Evolutionary conservation across 2,113 vertebrate genomes (phyloP), one percentile per base, ranked within the genome.

Genomic region (Sylvia atricapilla): DNA sequence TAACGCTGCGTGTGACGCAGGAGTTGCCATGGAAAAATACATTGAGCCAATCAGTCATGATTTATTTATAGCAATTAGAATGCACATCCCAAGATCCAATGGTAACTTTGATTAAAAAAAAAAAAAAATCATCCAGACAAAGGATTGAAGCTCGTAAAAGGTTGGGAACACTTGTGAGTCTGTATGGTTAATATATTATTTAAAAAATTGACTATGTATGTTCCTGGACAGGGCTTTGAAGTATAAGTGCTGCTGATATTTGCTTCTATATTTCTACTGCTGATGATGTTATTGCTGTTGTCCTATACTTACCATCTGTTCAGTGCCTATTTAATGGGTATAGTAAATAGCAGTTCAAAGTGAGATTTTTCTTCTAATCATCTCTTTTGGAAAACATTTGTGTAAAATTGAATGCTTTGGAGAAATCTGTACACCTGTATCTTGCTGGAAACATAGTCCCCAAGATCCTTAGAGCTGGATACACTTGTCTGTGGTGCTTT

Each of bases 51-150:
- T 98, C 93, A 96, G 75, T 96, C 86, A 82, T 95, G 95, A 96
- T 97, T 96, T 97, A 97, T 98, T 97, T 97, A 93, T 94, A 97
- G 91, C 86, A 94, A 96, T 97, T 97, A 97, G 92, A 94, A 96
- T 78, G 92, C 93, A 96, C 67, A 75, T 89, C 86, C 69, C 70
- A 86, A 86, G 70, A 92, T 91, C 93, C 84, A 91, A 68, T 77
- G 87, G 90, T 82, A 91, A 93, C 76, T 94, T 84, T 92, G 78
- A 93, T 92, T 93, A 2, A 3, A 52, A 69, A 84, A 77, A 77
- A 77, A n/a, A 84, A 52, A n/a, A 41, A 55, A 53, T 59, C 33
- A 41, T 52, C 27, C 18, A 52, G 88, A 94, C 88, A 82, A 94
- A 95, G 47, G 50, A 87, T 33, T 74, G 86, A 90, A 82, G 13